Conservation (phyloP, 2,888 invertebrate species). For the Ferrisia virgata region DNA sequence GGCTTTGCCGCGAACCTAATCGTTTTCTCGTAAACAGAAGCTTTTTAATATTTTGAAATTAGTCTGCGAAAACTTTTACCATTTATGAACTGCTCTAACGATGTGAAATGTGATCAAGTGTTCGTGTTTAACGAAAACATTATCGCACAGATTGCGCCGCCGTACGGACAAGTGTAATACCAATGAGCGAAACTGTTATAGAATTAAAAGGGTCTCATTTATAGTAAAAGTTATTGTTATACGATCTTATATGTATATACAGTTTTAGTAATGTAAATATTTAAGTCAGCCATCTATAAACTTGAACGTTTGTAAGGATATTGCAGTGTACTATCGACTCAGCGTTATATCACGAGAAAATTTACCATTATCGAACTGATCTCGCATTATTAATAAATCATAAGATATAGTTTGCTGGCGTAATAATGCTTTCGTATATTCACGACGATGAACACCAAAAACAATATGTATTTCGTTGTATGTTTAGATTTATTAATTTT, state of each 20-base stretch:
- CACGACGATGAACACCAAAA: no score
- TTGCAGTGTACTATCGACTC: no score
- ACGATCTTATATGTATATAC: no score
- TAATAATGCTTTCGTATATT: no score
- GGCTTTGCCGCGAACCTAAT: not conserved
- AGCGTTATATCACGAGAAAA: no score
- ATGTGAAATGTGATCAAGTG: not conserved
- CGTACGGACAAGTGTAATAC: not conserved
- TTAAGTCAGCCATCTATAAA: no score
- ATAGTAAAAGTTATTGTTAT: not conserved
- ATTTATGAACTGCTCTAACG: not conserved
- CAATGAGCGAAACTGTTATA: not conserved
- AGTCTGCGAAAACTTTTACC: not conserved
- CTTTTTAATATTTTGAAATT: not conserved
- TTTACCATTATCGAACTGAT: no score
- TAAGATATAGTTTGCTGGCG: no score
- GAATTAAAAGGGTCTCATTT: not conserved
- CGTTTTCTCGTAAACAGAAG: not conserved
- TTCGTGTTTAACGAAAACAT: not conserved
- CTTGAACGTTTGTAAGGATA: no score
- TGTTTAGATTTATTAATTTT: no score
- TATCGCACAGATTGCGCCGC: not conserved
- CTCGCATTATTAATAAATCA: no score
- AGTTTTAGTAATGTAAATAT: not conserved
- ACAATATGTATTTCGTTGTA: no score